Evolutionary conservation across 2,797 vertebrate species (phyloP).

Genomic region (Fistularia tabacaria): DNA sequence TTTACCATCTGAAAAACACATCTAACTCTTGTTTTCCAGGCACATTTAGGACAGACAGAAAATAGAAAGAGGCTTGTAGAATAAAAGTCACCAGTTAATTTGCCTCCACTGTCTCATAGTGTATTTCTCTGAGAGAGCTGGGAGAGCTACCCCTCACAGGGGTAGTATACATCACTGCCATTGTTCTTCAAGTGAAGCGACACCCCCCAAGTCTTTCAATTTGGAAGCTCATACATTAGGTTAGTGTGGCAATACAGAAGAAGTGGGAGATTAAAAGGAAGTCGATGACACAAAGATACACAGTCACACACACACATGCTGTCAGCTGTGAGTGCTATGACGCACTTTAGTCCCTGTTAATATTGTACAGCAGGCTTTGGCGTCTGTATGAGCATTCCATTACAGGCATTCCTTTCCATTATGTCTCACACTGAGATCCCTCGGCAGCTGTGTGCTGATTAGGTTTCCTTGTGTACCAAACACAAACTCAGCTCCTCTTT

Average conservation of each 20-base stretch:
- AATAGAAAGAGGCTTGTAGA: too few relatives aligned
- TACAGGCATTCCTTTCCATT: slow-evolving; percentile 64
- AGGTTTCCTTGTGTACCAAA: slow-evolving; percentile 15
- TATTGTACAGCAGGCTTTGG: slow-evolving; percentile 77
- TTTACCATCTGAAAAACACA: too few relatives aligned
- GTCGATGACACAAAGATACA: slow-evolving; percentile 8
- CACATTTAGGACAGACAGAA: too few relatives aligned
- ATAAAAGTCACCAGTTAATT: too few relatives aligned
- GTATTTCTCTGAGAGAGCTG: slow-evolving; percentile 18
- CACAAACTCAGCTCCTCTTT: background rate
- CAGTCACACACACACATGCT: slow-evolving; percentile 31
- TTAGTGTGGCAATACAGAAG: slow-evolving; percentile 47
- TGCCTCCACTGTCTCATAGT: background rate
- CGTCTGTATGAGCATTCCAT: slow-evolving; percentile 75
- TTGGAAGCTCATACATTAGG: slow-evolving; percentile 43
- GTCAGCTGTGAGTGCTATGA: slow-evolving; percentile 76
- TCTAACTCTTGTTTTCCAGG: too few relatives aligned
- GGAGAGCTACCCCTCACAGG: slow-evolving; percentile 2
- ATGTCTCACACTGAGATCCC: slow-evolving; percentile 58
- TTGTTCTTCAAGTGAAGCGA: slow-evolving; percentile 39
- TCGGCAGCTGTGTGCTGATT: slow-evolving; percentile 61
- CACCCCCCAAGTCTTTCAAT: slow-evolving; percentile 39
- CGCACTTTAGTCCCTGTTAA: slow-evolving; percentile 77
- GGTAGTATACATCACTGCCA: slow-evolving; percentile 15
- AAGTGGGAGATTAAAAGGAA: slow-evolving; percentile 46